Conservation (phyloP, 2,888 invertebrate genomes). For the Venusia cambrica region DNA sequence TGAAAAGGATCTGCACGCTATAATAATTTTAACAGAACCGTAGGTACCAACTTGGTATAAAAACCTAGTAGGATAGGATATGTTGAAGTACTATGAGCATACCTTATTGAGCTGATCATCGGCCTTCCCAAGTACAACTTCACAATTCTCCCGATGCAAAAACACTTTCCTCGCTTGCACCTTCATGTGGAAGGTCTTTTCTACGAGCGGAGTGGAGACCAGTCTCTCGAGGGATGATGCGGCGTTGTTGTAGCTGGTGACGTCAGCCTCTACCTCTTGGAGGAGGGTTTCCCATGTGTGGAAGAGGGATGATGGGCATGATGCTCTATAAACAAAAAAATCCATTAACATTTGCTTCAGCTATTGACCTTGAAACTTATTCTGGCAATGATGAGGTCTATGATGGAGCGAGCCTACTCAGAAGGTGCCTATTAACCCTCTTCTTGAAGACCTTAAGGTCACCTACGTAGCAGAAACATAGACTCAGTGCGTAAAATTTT, state of each 20-base stretch:
- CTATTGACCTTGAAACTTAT: too few relatives aligned
- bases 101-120: conserved; percentile 80
- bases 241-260: conserved; percentile 91
- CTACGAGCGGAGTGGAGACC: conserved; percentile 91
- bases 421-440: too few relatives aligned
- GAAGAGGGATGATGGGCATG: conserved; percentile 89
- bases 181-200: conserved; percentile 94
- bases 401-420: too few relatives aligned
- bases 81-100: too few relatives aligned
- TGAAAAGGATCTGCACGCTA: too few relatives aligned
- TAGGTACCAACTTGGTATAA: too few relatives aligned
- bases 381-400: too few relatives aligned
- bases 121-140: conserved; percentile 91
- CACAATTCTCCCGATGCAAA: conserved; percentile 94
- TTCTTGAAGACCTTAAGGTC: too few relatives aligned
- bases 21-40: too few relatives aligned
- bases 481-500: too few relatives aligned
- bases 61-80: too few relatives aligned
- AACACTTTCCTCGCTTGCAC: conserved; percentile 95
- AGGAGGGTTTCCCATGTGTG: conserved; percentile 95
- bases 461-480: too few relatives aligned
- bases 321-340: conserved; percentile 77
- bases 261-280: conserved; percentile 95
- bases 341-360: neutral
- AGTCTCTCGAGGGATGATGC: conserved; percentile 89